These are phyloP conservation scores for Drosophila quadrilineata DNA, from an alignment of 1,140 invertebrate species.

Conservation along the genomic window DNA sequence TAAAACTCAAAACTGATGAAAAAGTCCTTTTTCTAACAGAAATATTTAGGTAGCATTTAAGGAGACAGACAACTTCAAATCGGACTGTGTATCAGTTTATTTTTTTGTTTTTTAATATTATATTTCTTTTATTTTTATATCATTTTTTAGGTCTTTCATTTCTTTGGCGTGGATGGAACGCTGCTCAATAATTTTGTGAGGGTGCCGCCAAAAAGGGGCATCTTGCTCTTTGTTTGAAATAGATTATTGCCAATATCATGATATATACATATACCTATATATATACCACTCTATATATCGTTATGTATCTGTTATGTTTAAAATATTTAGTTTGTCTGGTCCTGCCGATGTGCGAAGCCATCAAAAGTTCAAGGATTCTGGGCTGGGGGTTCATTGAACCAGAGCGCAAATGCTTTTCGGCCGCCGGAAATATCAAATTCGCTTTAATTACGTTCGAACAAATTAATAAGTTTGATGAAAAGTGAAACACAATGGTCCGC, in stretches of 20 bases:
- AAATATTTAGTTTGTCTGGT: conserved; percentile 72
- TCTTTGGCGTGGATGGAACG: conserved; percentile 47
- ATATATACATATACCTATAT: conserved; percentile 45
- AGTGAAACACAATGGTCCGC: conserved; percentile 70
- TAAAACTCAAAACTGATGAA: too few species aligned
- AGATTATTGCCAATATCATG: conserved; percentile 72
- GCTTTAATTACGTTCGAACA: conserved; percentile 69
- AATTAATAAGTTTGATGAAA: conserved; percentile 79
- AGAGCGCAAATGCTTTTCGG: conserved; percentile 26
- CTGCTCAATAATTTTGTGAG: conserved; percentile 81
- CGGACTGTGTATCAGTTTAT: conserved; percentile 26
- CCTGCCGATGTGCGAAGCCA: too few species aligned
- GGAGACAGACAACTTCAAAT: conserved; percentile 61
- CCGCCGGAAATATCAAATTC: conserved; percentile 76
- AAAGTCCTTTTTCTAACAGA: conserved; percentile 67
- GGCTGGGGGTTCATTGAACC: conserved; percentile 63
- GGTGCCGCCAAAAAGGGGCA: conserved; percentile 77
- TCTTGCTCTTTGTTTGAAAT: conserved; percentile 68
- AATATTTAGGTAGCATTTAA: conserved; percentile 76
- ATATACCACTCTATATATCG: too few species aligned
- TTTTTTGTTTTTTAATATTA: conserved; percentile 5
- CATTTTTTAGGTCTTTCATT: conserved; percentile 14
- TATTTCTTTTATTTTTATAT: background rate
- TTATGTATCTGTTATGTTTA: too few species aligned
- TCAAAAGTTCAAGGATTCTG: conserved; percentile 73